Evolutionary conservation across 2,797 vertebrate species (phyloP).

Genomic region (Astyanax mexicanus): DNA sequence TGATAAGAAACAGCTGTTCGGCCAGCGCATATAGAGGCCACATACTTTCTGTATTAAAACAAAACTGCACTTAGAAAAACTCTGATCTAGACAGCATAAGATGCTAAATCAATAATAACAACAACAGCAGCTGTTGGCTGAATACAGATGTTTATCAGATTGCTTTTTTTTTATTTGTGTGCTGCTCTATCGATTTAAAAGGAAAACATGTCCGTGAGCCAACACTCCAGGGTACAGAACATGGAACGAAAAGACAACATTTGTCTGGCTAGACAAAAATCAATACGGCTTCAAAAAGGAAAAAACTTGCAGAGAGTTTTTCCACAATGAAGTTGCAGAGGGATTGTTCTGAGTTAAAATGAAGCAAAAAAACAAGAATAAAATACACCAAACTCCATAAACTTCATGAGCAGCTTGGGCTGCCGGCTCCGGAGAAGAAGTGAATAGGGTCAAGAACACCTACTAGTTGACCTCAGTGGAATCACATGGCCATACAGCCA

Average conservation of each 20-base stretch:
- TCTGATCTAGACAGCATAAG: neutral
- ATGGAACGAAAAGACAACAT: neutral
- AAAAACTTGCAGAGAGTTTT: no score
- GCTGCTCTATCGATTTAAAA: neutral
- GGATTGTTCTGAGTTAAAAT: neutral
- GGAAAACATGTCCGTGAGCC: neutral
- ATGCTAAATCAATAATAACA: no score
- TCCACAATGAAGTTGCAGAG: neutral
- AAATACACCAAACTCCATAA: neutral
- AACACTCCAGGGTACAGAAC: neutral
- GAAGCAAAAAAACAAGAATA: neutral
- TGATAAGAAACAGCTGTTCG: conserved; percentile 29
- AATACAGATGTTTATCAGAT: neutral
- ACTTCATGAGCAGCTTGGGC: neutral
- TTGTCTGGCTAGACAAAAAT: neutral
- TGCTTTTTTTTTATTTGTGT: neutral
- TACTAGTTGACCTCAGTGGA: conserved; percentile 37
- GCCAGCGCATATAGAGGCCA: neutral
- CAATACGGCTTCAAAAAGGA: neutral
- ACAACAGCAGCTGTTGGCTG: neutral
- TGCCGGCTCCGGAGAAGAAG: neutral
- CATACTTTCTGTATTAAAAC: neutral
- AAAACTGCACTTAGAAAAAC: neutral
- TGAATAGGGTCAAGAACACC: conserved; percentile 5
- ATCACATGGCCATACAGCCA: conserved; percentile 20